Evolutionary conservation across 1,140 invertebrate genomes (phyloP).

Genomic region (Brachionus asplanchnoidis): DNA sequence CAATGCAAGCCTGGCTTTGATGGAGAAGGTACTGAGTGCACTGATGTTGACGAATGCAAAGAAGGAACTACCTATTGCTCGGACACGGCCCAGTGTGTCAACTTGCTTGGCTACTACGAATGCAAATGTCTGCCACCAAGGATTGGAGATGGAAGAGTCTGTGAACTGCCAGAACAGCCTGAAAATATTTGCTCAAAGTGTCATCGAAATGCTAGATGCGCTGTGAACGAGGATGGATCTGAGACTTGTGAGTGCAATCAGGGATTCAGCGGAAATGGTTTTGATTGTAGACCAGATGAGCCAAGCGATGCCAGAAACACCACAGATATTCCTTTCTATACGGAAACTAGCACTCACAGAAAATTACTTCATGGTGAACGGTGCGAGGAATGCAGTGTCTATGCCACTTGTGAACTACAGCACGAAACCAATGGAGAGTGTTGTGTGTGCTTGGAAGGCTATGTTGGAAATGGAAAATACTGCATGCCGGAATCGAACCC

Average conservation of each 20-base stretch:
- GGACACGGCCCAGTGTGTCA: neutral
- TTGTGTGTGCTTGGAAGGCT: constrained; percentile 19
- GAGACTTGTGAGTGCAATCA: neutral
- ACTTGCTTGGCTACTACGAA: constrained; percentile 19
- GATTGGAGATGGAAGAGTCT: constrained; percentile 19
- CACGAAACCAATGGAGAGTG: neutral
- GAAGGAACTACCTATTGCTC: constrained; percentile 35
- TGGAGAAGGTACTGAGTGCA: constrained; percentile 6
- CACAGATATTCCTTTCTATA: neutral
- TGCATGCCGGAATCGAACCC: constrained; percentile 17
- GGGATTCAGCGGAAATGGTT: constrained; percentile 3
- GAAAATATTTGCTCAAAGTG: constrained; percentile 14
- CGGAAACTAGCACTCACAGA: neutral
- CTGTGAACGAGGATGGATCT: neutral
- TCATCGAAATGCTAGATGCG: constrained; percentile 15
- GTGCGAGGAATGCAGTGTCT: constrained; percentile 6
- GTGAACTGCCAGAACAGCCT: neutral
- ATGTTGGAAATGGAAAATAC: constrained; percentile 33
- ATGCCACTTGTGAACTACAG: constrained; percentile 7
- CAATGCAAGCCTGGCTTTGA: constrained; percentile 41
- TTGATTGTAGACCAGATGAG: neutral
- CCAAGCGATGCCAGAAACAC: neutral
- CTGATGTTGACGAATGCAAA: constrained; percentile 16
- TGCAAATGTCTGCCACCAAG: neutral
- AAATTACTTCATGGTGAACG: neutral